phyloP scores from a whole-genome alignment of 2,797 vertebrate species.

The Oryzias dopingdopingensis region DNA sequence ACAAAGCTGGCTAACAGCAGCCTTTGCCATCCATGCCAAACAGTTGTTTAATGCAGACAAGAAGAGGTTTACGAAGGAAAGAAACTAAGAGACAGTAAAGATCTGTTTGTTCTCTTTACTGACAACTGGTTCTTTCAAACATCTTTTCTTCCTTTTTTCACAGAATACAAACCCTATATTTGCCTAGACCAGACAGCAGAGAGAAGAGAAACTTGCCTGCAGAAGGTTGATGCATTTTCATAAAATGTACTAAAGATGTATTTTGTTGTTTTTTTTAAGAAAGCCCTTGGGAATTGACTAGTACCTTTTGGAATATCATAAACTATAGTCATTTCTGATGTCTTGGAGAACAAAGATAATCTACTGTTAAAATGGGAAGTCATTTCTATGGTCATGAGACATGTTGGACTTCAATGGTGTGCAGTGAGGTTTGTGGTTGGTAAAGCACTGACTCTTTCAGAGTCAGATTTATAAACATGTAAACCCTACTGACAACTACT shows the following conservation, averaged over 20 bases:
- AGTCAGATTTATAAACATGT: too few species aligned
- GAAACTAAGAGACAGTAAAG: constrained; percentile 38
- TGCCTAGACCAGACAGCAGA: constrained; percentile 17
- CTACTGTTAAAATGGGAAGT: constrained; percentile 9
- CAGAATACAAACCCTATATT: constrained; percentile 27
- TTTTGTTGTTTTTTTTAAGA: too few species aligned
- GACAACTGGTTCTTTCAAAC: constrained; percentile 45
- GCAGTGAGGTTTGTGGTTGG: too few species aligned
- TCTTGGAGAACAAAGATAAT: constrained; percentile 21
- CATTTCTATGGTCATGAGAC: constrained; percentile 15
- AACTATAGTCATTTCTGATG: constrained; percentile 19
- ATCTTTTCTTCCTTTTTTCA: constrained; percentile 41
- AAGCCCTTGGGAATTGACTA: too few species aligned
- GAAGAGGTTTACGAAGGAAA: constrained; percentile 13
- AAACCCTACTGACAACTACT: too few species aligned
- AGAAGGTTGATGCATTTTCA: constrained; percentile 6
- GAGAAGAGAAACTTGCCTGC: constrained; percentile 34
- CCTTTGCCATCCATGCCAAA: constrained; percentile 28
- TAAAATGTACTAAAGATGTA: too few species aligned
- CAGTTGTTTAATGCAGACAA: too few species aligned
- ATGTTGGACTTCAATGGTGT: not conserved
- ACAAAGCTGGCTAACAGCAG: constrained; percentile 30
- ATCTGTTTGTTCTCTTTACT: constrained; percentile 43
- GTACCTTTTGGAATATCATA: constrained; percentile 15
- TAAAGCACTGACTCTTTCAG: too few species aligned